Conservation (phyloP, 2,113 vertebrate species). For the Pavo muticus region DNA sequence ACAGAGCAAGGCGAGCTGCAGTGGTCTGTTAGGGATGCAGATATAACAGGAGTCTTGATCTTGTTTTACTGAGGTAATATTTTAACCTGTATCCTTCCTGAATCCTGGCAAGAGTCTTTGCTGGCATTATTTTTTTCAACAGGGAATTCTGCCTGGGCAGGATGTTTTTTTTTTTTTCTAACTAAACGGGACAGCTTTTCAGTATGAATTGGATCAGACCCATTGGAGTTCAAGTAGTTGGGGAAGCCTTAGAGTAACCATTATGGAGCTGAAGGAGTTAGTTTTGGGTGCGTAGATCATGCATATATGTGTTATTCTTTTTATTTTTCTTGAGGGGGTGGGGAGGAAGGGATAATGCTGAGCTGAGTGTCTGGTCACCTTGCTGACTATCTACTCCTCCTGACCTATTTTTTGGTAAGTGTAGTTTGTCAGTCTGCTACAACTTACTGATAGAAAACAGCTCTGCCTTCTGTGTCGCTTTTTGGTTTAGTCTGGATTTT, state of each 20-base stretch:
- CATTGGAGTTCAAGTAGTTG: neutral
- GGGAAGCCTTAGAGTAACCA: neutral
- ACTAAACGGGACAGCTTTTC: neutral
- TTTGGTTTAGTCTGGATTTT: constrained; percentile 42
- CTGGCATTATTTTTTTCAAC: neutral
- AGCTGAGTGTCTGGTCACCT: neutral
- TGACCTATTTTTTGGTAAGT: neutral
- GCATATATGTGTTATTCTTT: neutral
- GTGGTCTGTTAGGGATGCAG: neutral
- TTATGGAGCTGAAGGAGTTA: neutral
- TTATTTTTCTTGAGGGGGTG: neutral
- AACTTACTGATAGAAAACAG: neutral
- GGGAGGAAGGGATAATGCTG: neutral
- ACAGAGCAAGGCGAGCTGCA: neutral
- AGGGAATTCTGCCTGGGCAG: neutral
- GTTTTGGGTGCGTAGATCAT: neutral
- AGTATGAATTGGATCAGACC: neutral
- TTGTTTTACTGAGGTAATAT: neutral
- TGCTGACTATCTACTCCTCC: neutral
- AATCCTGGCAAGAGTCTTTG: neutral
- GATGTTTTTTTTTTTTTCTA: neutral
- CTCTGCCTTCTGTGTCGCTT: constrained; percentile 56
- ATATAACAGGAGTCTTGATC: neutral
- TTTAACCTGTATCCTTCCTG: neutral
- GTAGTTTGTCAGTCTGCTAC: neutral